Evolutionary conservation across 23 tunicate species (phyloP), one percentile per base, ranked within the genome.

Genomic region (Ascidia mentula): DNA sequence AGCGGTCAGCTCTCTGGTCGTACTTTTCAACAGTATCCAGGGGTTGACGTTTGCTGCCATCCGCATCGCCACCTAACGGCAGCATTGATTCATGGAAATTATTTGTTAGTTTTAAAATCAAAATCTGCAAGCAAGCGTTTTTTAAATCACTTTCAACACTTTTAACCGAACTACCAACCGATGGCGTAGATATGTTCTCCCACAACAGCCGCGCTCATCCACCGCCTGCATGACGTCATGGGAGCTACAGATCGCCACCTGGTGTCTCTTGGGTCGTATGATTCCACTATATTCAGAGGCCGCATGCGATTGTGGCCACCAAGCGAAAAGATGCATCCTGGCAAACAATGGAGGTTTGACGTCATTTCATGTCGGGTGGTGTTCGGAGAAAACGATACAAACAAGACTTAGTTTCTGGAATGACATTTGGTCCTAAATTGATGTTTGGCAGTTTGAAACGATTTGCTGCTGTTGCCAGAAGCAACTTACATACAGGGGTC

Each of bases 11-110:
- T 34, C 78, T 74, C 28, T 37, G 40, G 18, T 74, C 78, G 37
- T 37, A 74, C 20, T 38, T 39, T 39, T 74, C 78, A 28, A 74
- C 78, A 5, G 78, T 74, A 18, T 38, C 46, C 78, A 74, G 26
- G 34, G 78, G 78, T 3, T 46, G 13, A 28, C 34, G 4, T 46
- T 74, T 74, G 53, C 37, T 15, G 40, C 78, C 78, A 34, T 28
- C 38, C 18, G 31, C 28, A 17, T 74, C 78, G 9, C 78, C 78
- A 37, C 78, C 78, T 74, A 22, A 35, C 5, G 53, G 18, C 2
- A 38, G 20, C 7, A 74, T 34, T 34, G 32, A 9, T 4, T 2
- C 75, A 22, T 3, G 65, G 65, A 53, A 53, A 53, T 3, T 53
- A 9, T 53, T 53, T 53, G 12, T 3, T 20, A 53, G n/a, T n/a